A percentile compares a stretch with the other conserved stretches of the same genome.
These are phyloP conservation scores for Cosmia trapezina DNA, from an alignment of 2,888 invertebrate species.

Conservation along the genomic window DNA sequence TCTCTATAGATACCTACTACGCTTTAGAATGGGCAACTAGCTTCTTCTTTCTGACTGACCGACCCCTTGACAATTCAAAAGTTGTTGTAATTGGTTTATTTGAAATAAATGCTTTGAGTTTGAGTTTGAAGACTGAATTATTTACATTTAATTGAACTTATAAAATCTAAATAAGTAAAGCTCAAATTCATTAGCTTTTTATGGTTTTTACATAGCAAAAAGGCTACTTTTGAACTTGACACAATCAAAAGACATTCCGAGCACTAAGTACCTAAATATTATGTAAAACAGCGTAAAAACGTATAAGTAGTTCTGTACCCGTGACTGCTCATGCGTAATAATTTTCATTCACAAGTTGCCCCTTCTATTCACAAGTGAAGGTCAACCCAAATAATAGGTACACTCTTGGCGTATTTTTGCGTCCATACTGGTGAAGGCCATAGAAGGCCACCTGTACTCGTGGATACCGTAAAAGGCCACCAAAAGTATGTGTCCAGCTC, in stretches of 20 bases:
- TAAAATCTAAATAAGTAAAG: too few species aligned
- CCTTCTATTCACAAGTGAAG: constrained; percentile 32
- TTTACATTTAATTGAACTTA: too few species aligned
- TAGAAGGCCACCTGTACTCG: not conserved
- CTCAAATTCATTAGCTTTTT: too few species aligned
- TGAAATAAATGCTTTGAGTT: too few species aligned
- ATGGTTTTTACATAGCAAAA: too few species aligned
- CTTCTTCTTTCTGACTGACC: too few species aligned
- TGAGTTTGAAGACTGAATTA: too few species aligned
- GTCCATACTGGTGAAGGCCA: not conserved
- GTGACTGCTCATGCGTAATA: constrained; percentile 40
- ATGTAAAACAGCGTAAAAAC: not conserved
- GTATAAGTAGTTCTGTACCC: not conserved
- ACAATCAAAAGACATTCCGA: not conserved
- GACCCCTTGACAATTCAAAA: too few species aligned
- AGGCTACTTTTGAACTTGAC: too few species aligned
- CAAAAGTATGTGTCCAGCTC: not conserved
- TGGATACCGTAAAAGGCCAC: not conserved
- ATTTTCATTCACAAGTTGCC: constrained; percentile 26
- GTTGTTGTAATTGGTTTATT: too few species aligned
- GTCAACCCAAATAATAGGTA: constrained; percentile 19
- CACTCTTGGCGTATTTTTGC: constrained; percentile 13
- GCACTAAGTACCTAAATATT: not conserved
- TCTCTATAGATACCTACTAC: too few species aligned
- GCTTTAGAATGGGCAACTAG: too few species aligned